Base-by-base conservation (phyloP, 2,797 vertebrate species). In the Propithecus deckenii region DNA sequence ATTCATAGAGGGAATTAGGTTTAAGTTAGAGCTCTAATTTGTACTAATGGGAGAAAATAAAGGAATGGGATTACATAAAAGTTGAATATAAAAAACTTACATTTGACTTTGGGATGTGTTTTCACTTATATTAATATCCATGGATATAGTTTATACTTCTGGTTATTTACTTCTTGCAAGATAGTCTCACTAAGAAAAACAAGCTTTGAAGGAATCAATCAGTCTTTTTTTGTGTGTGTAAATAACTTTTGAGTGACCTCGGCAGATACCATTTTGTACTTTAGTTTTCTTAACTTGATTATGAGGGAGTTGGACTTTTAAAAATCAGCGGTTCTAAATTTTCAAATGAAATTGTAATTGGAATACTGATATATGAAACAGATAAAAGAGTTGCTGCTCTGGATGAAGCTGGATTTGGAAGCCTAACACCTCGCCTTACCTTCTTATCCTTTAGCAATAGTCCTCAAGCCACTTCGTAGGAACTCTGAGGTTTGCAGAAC, bases 281-380 rank as follows among this genome's bases (percentile, higher is more conserved):
- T 88, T 86, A 87, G 25, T 30, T 63, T 83, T 94, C 18, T 83
- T 79, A 87, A 43, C 30, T 91, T 80, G 32, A 61, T 95, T 74
- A 46, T 90, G 41, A 92, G 41, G 32, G 22, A 41, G 48, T 46
- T 92, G 23, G 65, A 74, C 20, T 89, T 95, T 90, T 86, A 78
- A 86, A 94, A 79, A 50, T 71, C 22, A 92, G 12, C 11, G 89
- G 25, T 38, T 48, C 84, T 79, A 75, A 25, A 52, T 76, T 92
- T 85, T 96, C 52, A 88, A 65, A 55, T 88, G 52, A 59, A 76
- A 35, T 94, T 12, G 32, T 91, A 43, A 18, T 90, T 94, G 76
- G 69, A 61, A 78, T 41, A 22, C 25, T 10, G 15, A 4, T 81
- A 65, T n/a, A 6, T 65, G 46, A 91, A 80, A 59, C 25, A 52